Evolutionary conservation across 2,888 invertebrate genomes (phyloP), one percentile per base, ranked within the genome.

Genomic region (Dynastes hyllus): DNA sequence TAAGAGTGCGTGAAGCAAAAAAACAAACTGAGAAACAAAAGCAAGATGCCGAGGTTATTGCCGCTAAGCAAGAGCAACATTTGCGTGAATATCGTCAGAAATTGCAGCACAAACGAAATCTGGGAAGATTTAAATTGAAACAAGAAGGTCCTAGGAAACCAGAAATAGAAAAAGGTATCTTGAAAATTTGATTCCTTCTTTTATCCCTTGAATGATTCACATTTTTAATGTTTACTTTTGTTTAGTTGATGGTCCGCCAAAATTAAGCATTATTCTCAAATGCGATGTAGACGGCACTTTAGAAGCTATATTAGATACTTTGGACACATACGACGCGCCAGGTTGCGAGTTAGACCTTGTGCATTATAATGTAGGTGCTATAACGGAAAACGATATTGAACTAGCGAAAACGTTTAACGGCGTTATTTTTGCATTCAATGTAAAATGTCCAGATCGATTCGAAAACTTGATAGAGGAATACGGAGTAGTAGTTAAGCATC

Each of bases 221-320:
- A 2, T 37, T 5, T 37, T 37, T 4, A 37, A 37, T 37, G 32
- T 37, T 77, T 22, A 22, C 22, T 22, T 22, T 22, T 22, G 22
- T 22, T 77, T 71, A 80, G 83, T 82, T 63, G 83, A 86, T 80
- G 84, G 82, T 13, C 66, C 83, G 88, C 82, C 90, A 90, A 79
- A 77, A 13, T 79, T 89, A 45, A 88, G 87, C 80, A 37, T 89
- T 32, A 83, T 89, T 50, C 91, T 94, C 82, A 91, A 88, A 94
- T 96, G 96, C 29, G 99, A 99, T 90, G 98, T 99, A 1, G 95
- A 97, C 88, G 99, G 99, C 0, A 97, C 98, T 0, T 93, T 98
- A 63, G 99, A 99, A 88, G 98, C 99, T 0, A 95, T 99, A 81
- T 88, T 98, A 81, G 96, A 98, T 87, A 94, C 97, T 9, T 87